phyloP scores from a whole-genome alignment of 2,113 vertebrate genomes.

The Petrocephalus zakoni region DNA sequence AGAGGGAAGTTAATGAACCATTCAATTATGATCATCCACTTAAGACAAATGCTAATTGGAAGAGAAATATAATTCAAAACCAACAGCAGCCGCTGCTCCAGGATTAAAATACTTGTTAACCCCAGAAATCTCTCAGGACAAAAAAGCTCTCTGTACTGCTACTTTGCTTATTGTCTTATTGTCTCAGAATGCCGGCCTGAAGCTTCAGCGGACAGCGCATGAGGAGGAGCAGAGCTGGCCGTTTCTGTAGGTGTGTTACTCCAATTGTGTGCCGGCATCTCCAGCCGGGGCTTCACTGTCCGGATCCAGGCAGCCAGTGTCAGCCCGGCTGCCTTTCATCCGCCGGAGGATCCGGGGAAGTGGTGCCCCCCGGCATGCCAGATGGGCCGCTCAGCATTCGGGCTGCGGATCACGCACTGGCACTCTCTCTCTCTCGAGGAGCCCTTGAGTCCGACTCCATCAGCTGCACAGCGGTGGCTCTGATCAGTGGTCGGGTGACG shows the following conservation, averaged over 20 bases:
- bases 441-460: not conserved
- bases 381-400: constrained; percentile 13
- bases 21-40: not conserved
- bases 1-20: not conserved
- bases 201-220: not conserved
- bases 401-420: not conserved
- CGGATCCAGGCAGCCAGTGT: not conserved
- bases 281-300: not conserved
- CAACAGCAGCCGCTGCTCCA: not conserved
- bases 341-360: not conserved
- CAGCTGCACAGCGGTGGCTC: not conserved
- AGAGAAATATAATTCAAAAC: not conserved
- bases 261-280: not conserved
- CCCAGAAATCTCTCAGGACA: not conserved
- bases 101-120: not conserved
- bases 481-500: not conserved
- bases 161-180: not conserved
- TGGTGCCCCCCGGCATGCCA: not conserved
- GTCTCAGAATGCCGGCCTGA: not conserved
- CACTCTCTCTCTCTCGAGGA: not conserved
- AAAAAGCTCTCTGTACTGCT: not conserved
- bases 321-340: not conserved
- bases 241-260: not conserved
- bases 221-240: not conserved
- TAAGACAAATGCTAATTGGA: not conserved